Percentiles rank a stretch among this genome's conserved stretches.
Evolutionary conservation across 2,797 vertebrate genomes (phyloP).

Genomic region (Glyptemys insculpta): DNA sequence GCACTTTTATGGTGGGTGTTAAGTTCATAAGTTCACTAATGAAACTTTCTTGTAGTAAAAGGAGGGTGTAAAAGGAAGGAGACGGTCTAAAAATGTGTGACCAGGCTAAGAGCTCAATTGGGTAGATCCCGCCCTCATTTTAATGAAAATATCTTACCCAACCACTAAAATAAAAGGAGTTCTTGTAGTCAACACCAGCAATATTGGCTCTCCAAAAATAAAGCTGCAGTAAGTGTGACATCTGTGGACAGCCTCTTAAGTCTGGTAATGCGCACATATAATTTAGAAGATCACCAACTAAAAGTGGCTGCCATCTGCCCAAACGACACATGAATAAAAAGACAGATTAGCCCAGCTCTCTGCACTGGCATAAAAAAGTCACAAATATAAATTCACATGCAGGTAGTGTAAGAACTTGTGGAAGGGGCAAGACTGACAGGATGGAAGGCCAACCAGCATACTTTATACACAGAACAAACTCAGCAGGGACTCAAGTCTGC

Average conservation of each 20-base stretch:
- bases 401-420: neutral
- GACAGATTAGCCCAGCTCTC: neutral
- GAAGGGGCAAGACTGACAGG: neutral
- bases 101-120: neutral
- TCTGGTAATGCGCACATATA: too few relatives aligned
- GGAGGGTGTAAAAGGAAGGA: neutral
- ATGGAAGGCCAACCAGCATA: neutral
- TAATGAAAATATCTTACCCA: neutral
- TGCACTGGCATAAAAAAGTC: neutral
- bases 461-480: neutral
- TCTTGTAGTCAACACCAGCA: neutral
- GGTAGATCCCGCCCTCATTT: neutral
- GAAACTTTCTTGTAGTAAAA: neutral
- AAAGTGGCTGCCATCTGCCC: neutral
- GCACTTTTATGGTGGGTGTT: neutral
- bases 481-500: too few relatives aligned
- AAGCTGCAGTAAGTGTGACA: too few relatives aligned
- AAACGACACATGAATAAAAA: neutral
- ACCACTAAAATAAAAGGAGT: neutral
- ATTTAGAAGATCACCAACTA: neutral
- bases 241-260: too few relatives aligned
- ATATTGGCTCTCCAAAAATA: too few relatives aligned
- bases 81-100: neutral
- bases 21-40: neutral
- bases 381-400: accelerated